Evolutionary conservation across 1,140 invertebrate species (phyloP).

Genomic region (Drosophila pallidifrons): DNA sequence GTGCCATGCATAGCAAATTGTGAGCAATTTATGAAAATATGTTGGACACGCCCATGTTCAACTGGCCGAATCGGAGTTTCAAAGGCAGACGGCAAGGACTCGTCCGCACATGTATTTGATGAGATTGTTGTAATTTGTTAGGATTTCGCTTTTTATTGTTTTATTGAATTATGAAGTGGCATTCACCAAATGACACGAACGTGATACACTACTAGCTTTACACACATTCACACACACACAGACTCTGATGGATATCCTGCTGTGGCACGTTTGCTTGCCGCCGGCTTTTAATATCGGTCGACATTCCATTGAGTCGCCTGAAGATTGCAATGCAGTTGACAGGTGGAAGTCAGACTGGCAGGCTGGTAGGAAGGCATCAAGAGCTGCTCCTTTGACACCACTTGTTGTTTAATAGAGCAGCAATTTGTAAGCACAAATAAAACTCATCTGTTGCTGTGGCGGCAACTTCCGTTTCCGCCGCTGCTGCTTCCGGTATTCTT

Average conservation of each 20-base stretch:
- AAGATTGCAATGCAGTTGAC: conserved; percentile 59
- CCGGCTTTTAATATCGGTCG: conserved; percentile 46
- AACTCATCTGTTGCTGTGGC: conserved; percentile 4
- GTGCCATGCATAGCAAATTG: conserved; percentile 73
- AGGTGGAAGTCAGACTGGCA: neutral
- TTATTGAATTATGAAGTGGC: conserved; percentile 84
- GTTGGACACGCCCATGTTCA: conserved; percentile 29
- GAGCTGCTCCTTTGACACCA: conserved; percentile 1
- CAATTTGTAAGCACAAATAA: conserved; percentile 16
- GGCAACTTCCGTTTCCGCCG: conserved; percentile 42
- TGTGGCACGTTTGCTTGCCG: conserved; percentile 9
- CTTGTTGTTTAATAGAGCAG: conserved; percentile 7
- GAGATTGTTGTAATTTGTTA: conserved; percentile 83
- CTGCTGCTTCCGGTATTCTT: neutral
- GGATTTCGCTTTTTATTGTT: conserved; percentile 82
- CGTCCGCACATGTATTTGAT: conserved; percentile 52
- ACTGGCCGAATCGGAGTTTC: neutral
- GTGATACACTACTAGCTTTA: conserved; percentile 61
- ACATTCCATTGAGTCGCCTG: conserved; percentile 49
- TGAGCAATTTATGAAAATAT: conserved; percentile 81
- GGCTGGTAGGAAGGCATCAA: neutral
- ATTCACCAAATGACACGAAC: conserved; percentile 72
- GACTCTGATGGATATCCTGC: neutral
- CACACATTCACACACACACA: conserved; percentile 8
- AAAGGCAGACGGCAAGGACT: neutral